phyloP scores from a whole-genome alignment of 2,797 vertebrate genomes.

The Sphaeramia orbicularis region DNA sequence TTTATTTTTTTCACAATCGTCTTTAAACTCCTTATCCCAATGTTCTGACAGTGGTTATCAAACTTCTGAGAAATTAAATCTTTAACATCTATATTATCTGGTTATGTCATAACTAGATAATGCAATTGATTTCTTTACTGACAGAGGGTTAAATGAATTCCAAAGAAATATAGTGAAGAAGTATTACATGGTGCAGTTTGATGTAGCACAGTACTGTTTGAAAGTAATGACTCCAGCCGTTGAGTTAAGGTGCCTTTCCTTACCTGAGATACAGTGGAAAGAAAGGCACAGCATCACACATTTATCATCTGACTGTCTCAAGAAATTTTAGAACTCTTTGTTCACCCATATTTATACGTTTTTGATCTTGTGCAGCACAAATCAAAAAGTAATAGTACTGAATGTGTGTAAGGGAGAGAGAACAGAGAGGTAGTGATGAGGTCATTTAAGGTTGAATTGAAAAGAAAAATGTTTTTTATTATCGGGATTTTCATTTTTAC shows the following conservation, averaged over 20 bases:
- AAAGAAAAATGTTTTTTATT: constrained; percentile 30
- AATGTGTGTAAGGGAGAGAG: not conserved
- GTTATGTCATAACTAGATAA: constrained; percentile 28
- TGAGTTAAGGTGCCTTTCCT: constrained; percentile 43
- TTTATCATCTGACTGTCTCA: constrained; percentile 46
- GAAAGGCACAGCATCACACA: constrained; percentile 35
- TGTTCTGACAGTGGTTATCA: constrained; percentile 7
- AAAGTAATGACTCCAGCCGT: constrained; percentile 41
- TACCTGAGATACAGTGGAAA: constrained; percentile 36
- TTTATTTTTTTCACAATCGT: too few species aligned
- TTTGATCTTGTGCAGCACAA: constrained; percentile 48
- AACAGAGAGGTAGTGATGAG: not conserved
- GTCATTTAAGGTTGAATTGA: constrained; percentile 37
- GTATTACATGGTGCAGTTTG: constrained; percentile 38
- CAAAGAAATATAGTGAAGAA: constrained; percentile 18
- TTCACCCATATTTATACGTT: constrained; percentile 44
- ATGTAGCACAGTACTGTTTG: constrained; percentile 23
- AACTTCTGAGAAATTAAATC: constrained; percentile 18
- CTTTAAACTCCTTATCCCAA: not conserved
- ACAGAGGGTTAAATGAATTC: constrained; percentile 37
- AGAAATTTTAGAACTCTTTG: constrained; percentile 41
- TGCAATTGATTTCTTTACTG: constrained; percentile 35
- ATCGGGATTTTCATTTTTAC: constrained; percentile 46
- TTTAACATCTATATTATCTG: constrained; percentile 7
- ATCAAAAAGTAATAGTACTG: constrained; percentile 35